phyloP scores from a whole-genome alignment of 1,140 invertebrate species.

The Drosophila lini region DNA sequence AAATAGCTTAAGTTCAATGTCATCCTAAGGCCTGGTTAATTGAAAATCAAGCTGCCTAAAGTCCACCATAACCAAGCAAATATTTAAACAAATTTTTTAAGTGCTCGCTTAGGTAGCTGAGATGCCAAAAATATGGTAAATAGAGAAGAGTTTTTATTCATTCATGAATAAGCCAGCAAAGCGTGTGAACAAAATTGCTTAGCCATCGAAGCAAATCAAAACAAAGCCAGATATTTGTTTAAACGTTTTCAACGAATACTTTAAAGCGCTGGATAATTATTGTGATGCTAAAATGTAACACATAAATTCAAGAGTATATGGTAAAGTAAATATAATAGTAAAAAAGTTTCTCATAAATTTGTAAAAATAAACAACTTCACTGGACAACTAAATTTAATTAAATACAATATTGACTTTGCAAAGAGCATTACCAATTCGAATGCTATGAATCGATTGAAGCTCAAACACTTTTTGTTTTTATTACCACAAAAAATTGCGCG shows the following conservation, averaged over 20 bases:
- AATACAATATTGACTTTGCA: not conserved
- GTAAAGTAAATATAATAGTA: too few relatives aligned
- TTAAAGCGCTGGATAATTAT: constrained; percentile 13
- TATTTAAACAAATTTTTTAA: constrained; percentile 55
- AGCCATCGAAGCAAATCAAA: constrained; percentile 55
- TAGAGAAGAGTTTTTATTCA: constrained; percentile 36
- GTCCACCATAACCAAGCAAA: constrained; percentile 29
- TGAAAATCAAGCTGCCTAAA: constrained; percentile 27
- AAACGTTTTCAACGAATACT: constrained; percentile 36
- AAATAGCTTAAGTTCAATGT: constrained; percentile 60
- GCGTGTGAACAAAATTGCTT: constrained; percentile 67
- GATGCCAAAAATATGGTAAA: constrained; percentile 46
- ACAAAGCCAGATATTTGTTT: constrained; percentile 63
- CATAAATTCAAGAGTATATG: constrained; percentile 56
- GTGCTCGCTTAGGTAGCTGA: constrained; percentile 45
- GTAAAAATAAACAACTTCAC: not conserved
- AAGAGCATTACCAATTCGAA: constrained; percentile 22
- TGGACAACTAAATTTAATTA: not conserved
- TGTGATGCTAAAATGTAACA: constrained; percentile 8
- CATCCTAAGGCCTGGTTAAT: constrained; percentile 34
- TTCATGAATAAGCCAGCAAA: constrained; percentile 48
- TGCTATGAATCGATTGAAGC: too few relatives aligned
- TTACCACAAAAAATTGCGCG: constrained; percentile 34
- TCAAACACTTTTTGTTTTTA: constrained; percentile 36
- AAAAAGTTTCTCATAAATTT: not conserved